Evolutionary conservation across 1,140 invertebrate species (phyloP).

Genomic region (Linepithema humile): DNA sequence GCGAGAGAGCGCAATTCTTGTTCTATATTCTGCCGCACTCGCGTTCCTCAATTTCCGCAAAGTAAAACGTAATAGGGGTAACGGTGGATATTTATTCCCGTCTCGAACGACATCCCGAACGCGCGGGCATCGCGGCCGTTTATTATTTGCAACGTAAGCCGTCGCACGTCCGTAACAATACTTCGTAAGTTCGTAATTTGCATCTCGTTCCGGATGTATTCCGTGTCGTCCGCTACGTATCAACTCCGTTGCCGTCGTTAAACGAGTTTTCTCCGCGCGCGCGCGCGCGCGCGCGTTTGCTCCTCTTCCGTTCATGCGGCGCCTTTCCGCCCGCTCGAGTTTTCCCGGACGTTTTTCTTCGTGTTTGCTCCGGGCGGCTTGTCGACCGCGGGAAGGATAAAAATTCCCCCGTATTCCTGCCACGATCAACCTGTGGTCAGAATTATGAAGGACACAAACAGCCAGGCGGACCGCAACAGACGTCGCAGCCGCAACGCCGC

Average conservation of each 20-base stretch:
- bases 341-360: conserved; percentile 45
- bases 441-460: conserved; percentile 54
- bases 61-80: conserved; percentile 44
- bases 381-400: conserved; percentile 43
- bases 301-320: neutral
- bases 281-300: neutral
- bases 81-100: conserved; percentile 50
- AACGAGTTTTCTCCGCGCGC: conserved; percentile 66
- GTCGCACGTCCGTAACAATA: conserved; percentile 70
- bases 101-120: conserved; percentile 48
- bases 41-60: conserved; percentile 44
- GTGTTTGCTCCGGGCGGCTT: conserved; percentile 53
- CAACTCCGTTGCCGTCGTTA: conserved; percentile 65
- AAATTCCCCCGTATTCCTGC: conserved; percentile 68
- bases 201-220: conserved; percentile 73
- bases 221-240: conserved; percentile 69
- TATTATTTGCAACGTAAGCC: conserved; percentile 69
- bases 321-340: conserved; percentile 19
- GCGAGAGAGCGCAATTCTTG: conserved; percentile 8
- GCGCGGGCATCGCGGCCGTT: conserved; percentile 46
- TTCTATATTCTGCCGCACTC: conserved; percentile 1
- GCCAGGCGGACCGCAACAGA: neutral
- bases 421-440: conserved; percentile 56
- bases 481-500: neutral
- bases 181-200: conserved; percentile 73